These are phyloP conservation scores for Melanotaenia boesemani DNA, from an alignment of 2,797 vertebrate genomes.

Conservation along the genomic window DNA sequence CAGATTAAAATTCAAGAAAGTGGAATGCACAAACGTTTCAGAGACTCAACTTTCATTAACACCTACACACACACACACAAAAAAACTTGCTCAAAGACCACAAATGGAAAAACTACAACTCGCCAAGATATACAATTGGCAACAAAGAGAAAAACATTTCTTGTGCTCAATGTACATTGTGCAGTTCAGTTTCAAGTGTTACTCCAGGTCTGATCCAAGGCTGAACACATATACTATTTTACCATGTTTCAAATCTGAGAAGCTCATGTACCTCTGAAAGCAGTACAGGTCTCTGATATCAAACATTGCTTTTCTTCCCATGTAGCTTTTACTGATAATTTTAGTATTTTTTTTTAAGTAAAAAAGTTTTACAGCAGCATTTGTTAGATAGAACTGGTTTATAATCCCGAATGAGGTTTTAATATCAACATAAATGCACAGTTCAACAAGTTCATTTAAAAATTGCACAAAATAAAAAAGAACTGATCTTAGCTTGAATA, in stretches of 20 bases:
- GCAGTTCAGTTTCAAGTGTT: not conserved
- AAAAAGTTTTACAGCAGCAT: not conserved
- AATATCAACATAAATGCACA: not conserved
- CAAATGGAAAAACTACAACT: too few relatives aligned
- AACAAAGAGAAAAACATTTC: not conserved
- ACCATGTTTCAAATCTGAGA: slow-evolving; percentile 1
- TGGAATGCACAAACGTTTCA: not conserved
- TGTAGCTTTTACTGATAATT: not conserved
- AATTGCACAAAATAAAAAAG: not conserved
- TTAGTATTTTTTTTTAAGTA: not conserved
- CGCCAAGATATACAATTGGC: not conserved
- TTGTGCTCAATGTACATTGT: not conserved
- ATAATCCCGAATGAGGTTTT: not conserved
- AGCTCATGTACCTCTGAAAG: not conserved
- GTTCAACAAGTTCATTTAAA: not conserved
- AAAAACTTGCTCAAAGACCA: too few relatives aligned
- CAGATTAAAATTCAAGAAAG: not conserved
- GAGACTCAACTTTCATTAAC: not conserved
- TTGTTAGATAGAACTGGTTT: not conserved
- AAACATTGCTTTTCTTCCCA: not conserved
- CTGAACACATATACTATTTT: not conserved
- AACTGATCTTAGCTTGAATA: too few relatives aligned
- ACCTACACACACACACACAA: not conserved
- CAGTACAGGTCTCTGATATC: not conserved
- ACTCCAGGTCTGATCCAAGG: not conserved